Base-by-base conservation (phyloP, 2,888 invertebrate genomes). In the Drymonia ruficornis region DNA sequence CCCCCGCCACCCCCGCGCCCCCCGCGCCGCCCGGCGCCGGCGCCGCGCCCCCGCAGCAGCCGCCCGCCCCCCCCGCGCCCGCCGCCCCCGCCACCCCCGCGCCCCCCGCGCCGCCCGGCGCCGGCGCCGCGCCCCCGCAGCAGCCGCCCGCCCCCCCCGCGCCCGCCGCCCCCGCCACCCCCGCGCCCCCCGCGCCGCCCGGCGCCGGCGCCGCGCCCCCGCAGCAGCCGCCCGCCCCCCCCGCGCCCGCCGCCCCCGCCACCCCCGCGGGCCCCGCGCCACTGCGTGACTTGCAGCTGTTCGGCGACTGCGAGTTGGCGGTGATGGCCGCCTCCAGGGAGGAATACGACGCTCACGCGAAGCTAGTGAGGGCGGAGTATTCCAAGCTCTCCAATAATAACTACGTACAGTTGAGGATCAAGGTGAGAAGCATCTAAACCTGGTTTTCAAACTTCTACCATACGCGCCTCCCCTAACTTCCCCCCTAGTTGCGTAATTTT, bases 301-400 rank as follows among this genome's bases (percentile, higher is more conserved):
- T 89, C 70, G 89, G 85, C 0, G 91, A 92, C 74, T 86, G 86
- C 64, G 91, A 92, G 78, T 81, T 91, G 52, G 87, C 88, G 0
- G 87, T 90, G 55, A 76, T 91, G 52, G 89, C 87, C 0, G 89
- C 89, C 0, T 70, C 80, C 1, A 55, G 78, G 6, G 87, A 84
- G 56, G 81, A 83, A 63, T 91, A 91, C 63, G 87, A 88, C 40
- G 83, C 82, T 0, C 91, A 91, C 57, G 89, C 91, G 16, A 81
- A 82, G 56, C 81, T 86, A 0, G 89, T 91, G 29, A 70, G 91
- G 1, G 87, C 85, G 0, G 91, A 91, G 72, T 91, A 91, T 56
- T 72, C 81, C 5, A 79, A 81, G 50, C 75, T 91, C 23, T 72
- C 80, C 9, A 75, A 81, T 5, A 56, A 73, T 1, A 80, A 78